Conservation (phyloP, 1,140 invertebrate genomes). For the Magallana gigas region DNA sequence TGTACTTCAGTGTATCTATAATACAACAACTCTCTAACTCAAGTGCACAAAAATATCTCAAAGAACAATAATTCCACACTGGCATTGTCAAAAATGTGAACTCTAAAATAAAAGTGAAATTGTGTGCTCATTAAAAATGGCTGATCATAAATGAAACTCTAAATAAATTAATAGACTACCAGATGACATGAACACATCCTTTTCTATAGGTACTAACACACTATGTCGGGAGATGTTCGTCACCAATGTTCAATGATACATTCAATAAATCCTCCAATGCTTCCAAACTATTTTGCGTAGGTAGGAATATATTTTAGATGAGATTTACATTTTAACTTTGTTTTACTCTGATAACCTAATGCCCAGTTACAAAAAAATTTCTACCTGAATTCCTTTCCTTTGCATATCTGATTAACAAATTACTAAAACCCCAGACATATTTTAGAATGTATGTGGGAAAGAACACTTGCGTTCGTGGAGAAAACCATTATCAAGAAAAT, state of each 20-base stretch:
- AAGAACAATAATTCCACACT: background rate
- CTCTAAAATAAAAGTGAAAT: background rate
- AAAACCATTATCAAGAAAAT: too few species aligned
- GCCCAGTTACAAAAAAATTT: background rate
- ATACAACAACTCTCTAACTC: background rate
- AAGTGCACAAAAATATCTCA: background rate
- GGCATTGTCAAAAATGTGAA: background rate
- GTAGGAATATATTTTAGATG: background rate
- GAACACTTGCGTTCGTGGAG: too few species aligned
- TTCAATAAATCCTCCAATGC: background rate
- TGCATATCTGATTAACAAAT: too few species aligned
- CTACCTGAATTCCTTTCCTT: too few species aligned
- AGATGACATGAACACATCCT: slow-evolving; percentile 5
- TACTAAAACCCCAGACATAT: too few species aligned
- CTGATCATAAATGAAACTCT: background rate
- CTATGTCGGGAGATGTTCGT: background rate
- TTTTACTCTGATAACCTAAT: background rate
- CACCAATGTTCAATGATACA: background rate
- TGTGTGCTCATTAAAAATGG: slow-evolving; percentile 1
- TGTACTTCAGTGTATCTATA: background rate
- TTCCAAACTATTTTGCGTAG: background rate
- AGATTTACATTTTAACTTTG: background rate
- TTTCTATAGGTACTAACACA: background rate
- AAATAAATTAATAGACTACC: slow-evolving; percentile 12
- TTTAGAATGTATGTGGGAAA: too few species aligned